These are phyloP conservation scores for Musca domestica DNA, from an alignment of 1,140 invertebrate genomes.

Conservation along the genomic window DNA sequence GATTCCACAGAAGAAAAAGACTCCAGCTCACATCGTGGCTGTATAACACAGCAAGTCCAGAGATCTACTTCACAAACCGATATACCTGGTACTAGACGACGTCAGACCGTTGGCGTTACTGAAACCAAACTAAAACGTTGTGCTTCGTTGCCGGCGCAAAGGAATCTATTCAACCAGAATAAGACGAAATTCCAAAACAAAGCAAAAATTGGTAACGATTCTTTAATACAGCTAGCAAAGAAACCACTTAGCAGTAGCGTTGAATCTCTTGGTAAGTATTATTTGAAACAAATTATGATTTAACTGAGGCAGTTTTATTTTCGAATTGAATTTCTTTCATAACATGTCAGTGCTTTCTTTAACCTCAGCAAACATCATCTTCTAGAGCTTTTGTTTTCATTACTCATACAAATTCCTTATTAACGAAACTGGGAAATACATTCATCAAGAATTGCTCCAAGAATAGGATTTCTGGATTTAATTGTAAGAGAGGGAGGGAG, in stretches of 20 bases:
- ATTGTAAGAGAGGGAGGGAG: too few relatives aligned
- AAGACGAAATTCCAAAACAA: constrained; percentile 27
- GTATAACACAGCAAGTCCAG: constrained; percentile 46
- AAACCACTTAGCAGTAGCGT: constrained; percentile 38
- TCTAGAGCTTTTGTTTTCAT: not conserved
- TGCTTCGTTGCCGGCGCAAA: constrained; percentile 54
- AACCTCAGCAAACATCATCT: not conserved
- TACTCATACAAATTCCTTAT: too few relatives aligned
- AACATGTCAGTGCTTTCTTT: not conserved
- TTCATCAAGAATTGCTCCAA: too few relatives aligned
- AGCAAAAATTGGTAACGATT: not conserved
- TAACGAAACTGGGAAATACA: too few relatives aligned
- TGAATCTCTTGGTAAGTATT: constrained; percentile 48
- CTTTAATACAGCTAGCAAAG: constrained; percentile 16
- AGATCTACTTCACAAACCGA: constrained; percentile 58
- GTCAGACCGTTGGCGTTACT: constrained; percentile 45
- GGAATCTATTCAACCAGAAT: constrained; percentile 24
- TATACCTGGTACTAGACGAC: constrained; percentile 52
- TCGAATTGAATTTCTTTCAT: too few relatives aligned
- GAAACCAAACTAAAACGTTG: constrained; percentile 57
- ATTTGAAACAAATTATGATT: not conserved
- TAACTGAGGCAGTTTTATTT: too few relatives aligned
- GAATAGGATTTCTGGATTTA: too few relatives aligned
- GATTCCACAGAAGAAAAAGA: constrained; percentile 41
- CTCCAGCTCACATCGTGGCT: not conserved